These are phyloP conservation scores for Zaprionus ornatus DNA, from an alignment of 1,140 invertebrate species.

Conservation along the genomic window DNA sequence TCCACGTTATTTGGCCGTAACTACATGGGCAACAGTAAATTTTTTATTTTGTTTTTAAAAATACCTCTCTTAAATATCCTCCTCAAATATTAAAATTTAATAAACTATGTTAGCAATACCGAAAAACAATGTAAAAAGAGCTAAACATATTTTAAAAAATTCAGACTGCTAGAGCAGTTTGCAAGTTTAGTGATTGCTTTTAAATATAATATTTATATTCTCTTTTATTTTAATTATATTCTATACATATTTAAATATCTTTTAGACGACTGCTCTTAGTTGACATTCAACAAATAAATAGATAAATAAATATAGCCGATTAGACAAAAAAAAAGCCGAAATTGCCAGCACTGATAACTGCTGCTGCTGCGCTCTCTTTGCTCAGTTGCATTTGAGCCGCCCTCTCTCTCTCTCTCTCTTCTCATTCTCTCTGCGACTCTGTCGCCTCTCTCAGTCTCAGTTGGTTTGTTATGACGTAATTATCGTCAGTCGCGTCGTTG, in stretches of 20 bases:
- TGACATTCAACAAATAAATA: too few relatives aligned
- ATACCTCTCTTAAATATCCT: too few relatives aligned
- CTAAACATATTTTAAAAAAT: too few relatives aligned
- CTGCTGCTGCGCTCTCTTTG: neutral
- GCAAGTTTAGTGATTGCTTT: too few relatives aligned
- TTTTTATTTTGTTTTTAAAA: slow-evolving; percentile 47
- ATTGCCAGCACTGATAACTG: slow-evolving; percentile 3
- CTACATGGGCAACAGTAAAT: slow-evolving; percentile 69
- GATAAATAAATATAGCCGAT: neutral
- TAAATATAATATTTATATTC: too few relatives aligned
- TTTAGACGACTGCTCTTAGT: too few relatives aligned
- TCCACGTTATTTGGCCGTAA: slow-evolving; percentile 74
- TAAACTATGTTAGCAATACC: neutral
- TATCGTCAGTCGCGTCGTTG: slow-evolving; percentile 27
- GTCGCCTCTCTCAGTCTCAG: slow-evolving; percentile 14
- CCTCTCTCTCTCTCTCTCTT: neutral
- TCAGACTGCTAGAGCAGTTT: too few relatives aligned
- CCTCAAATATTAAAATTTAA: too few relatives aligned
- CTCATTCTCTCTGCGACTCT: neutral
- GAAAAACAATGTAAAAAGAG: too few relatives aligned
- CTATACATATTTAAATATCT: too few relatives aligned
- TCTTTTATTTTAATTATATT: too few relatives aligned
- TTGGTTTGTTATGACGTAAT: slow-evolving; percentile 64
- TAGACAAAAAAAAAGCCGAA: neutral
- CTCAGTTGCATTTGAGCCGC: neutral